Evolutionary conservation across 1,140 invertebrate species (phyloP).

Genomic region (Drosophila seguyi): DNA sequence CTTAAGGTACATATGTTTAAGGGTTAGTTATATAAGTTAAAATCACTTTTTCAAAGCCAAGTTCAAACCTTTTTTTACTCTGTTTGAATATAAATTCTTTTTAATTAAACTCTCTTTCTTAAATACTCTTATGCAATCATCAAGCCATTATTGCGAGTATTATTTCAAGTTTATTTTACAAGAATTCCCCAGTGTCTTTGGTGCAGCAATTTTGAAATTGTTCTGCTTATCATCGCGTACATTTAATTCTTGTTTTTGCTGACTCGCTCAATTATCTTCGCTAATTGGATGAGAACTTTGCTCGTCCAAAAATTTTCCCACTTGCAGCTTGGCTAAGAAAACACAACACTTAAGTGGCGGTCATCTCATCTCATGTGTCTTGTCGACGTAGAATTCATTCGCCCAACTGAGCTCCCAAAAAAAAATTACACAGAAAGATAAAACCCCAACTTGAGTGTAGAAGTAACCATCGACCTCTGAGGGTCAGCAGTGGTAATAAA

Average conservation of each 20-base stretch:
- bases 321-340: conserved; percentile 31
- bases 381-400: conserved; percentile 13
- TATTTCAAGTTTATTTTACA: background rate
- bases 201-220: conserved; percentile 4
- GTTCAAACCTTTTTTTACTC: background rate
- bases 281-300: conserved; percentile 57
- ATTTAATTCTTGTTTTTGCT: conserved; percentile 20
- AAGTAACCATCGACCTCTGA: conserved; percentile 36
- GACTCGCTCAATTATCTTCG: conserved; percentile 25
- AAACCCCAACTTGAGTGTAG: conserved; percentile 5
- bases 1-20: background rate
- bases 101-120: background rate
- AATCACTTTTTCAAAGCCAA: background rate
- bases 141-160: background rate
- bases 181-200: conserved; percentile 3
- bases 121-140: background rate
- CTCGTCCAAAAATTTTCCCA: conserved; percentile 22
- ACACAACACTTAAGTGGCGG: conserved; percentile 34
- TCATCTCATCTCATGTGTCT: conserved; percentile 33
- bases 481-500: conserved; percentile 47
- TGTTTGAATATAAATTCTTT: background rate
- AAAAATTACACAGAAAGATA: conserved; percentile 3
- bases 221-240: conserved; percentile 12
- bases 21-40: background rate
- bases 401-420: conserved; percentile 31